Evolutionary conservation across 2,888 invertebrate genomes (phyloP).

Genomic region (Listrodromus nycthemerus): DNA sequence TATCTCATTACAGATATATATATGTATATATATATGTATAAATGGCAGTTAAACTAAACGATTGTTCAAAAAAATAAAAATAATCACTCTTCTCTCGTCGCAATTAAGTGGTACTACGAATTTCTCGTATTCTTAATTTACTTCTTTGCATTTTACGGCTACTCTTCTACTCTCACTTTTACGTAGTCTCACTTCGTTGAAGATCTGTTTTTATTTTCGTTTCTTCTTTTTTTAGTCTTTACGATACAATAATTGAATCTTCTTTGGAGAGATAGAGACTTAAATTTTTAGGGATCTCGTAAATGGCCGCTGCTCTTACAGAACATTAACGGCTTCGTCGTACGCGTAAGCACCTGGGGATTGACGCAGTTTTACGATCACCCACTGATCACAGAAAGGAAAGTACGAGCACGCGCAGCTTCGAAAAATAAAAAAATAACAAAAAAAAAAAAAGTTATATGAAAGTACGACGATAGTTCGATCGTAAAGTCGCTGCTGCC

Average conservation of each 20-base stretch:
- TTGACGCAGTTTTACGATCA: conserved; percentile 44
- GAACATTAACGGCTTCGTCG: conserved; percentile 51
- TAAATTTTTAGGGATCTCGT: conserved; percentile 44
- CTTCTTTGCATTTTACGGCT: conserved; percentile 44
- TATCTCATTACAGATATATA: background rate
- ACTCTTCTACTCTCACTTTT: conserved; percentile 64
- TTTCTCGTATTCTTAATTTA: conserved; percentile 39
- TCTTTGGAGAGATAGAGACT: conserved; percentile 59
- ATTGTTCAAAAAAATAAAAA: conserved; percentile 21
- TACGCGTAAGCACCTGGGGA: conserved; percentile 53
- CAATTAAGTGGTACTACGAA: conserved; percentile 32
- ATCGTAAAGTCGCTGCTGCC: conserved; percentile 45
- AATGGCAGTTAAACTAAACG: conserved; percentile 52
- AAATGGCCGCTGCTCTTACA: conserved; percentile 44
- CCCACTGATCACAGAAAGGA: conserved; percentile 48
- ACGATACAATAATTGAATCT: conserved; percentile 55
- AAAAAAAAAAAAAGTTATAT: conserved; percentile 2
- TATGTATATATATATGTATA: background rate
- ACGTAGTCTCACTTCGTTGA: conserved; percentile 61
- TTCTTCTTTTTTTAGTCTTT: conserved; percentile 31
- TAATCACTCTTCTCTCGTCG: conserved; percentile 11
- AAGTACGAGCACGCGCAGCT: conserved; percentile 40
- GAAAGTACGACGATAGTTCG: conserved; percentile 32
- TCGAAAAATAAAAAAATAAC: conserved; percentile 14
- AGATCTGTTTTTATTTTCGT: conserved; percentile 16